Evolutionary conservation across 2,797 vertebrate genomes (phyloP), one percentile per base, ranked within the genome.

Genomic region (Sphenopsis melanotis): DNA sequence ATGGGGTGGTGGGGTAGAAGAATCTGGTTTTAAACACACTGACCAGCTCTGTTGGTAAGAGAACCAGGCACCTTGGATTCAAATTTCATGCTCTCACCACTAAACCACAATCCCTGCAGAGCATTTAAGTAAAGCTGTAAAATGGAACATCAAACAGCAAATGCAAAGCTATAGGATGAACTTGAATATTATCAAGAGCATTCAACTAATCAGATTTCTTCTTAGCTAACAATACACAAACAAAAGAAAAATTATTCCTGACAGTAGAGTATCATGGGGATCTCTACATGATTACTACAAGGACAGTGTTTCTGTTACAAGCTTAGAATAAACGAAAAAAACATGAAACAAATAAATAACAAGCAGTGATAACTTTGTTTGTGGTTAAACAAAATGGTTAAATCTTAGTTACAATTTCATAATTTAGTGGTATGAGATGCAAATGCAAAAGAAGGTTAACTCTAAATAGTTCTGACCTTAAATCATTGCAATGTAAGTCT

Each of bases 71-170:
- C 93, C 93, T 96, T 87, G 93, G 93, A 57, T 76, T 95, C 92
- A 80, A 50, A 94, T 97, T 93, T 94, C 95, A 93, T 89, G 50
- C 84, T 95, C 50, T 93, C 69, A 41, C 93, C 92, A 81, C 87
- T 83, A 95, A 95, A 97, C 92, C 93, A 93, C 93, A 96, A 85
- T 80, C 95, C 92, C 90, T 89, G 93, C 90, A 92, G 87, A 95
- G 92, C 75, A 91, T 94, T 96, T 95, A 93, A 96, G 82, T 87
- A 93, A 81, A 94, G 95, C 87, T 91, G 89, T 95, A 95, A 96
- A 97, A 83, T 10, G 9, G 34, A 95, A 95, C 92, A 95, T 96
- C 93, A 95, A 95, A 94, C 79, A 93, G 53, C 37, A 92, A 92
- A 95, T 37, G 52, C 34, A 77, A 84, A 87, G 56, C 68, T 91